Percentiles rank a stretch among this genome's conserved stretches.
Conservation (phyloP, 2,797 vertebrate species). For the Lithobates pipiens region DNA sequence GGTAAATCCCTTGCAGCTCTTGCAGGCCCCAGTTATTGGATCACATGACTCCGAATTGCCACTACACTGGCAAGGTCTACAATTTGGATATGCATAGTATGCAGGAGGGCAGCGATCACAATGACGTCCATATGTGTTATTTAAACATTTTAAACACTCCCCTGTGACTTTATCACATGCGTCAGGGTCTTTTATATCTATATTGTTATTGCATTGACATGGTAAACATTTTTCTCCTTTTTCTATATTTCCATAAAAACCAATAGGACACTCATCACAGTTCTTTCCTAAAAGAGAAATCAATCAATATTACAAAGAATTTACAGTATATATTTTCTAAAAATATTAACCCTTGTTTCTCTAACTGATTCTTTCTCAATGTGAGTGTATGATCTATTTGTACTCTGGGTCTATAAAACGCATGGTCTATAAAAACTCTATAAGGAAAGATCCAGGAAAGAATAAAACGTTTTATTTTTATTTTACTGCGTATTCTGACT, state of each 20-base stretch:
- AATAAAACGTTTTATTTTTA: too few species aligned
- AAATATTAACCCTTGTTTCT: too few species aligned
- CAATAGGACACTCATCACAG: conserved; percentile 80
- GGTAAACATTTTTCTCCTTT: conserved; percentile 70
- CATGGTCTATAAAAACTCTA: too few species aligned
- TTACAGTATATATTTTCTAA: too few species aligned
- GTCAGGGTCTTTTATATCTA: conserved; percentile 73
- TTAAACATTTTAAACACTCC: conserved; percentile 82
- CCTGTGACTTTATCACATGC: conserved; percentile 82
- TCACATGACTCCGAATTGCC: conserved; percentile 79
- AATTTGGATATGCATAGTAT: conserved; percentile 84
- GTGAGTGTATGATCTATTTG: too few species aligned
- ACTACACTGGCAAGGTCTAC: conserved; percentile 81
- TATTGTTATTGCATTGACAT: conserved; percentile 87
- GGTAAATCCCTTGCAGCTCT: conserved; percentile 75
- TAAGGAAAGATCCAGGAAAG: too few species aligned
- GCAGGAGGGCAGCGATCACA: conserved; percentile 80
- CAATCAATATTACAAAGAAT: neutral
- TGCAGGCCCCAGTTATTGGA: conserved; percentile 75
- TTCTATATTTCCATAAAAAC: conserved; percentile 80
- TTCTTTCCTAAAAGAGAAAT: conserved; percentile 72
- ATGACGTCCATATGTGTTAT: conserved; percentile 81
- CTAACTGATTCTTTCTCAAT: too few species aligned
- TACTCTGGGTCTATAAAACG: too few species aligned
- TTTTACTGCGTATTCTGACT: too few species aligned